Evolutionary conservation across 2,113 vertebrate species (phyloP).

Genomic region (Scartelaos histophorus): DNA sequence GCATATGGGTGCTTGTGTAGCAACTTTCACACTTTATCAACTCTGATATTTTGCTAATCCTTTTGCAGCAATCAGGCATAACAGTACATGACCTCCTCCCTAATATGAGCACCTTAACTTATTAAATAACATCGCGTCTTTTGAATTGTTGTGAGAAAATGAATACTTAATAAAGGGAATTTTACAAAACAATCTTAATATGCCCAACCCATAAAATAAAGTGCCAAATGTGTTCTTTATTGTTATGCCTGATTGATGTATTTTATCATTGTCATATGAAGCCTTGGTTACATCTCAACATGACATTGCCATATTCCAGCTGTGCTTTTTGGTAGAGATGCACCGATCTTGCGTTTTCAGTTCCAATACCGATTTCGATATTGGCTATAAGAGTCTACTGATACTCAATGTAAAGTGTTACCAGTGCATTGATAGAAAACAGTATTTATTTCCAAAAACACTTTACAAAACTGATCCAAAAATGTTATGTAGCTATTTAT

Average conservation of each 20-base stretch:
- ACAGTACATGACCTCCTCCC: not conserved
- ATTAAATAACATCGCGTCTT: too few species aligned
- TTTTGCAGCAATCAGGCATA: conserved; percentile 8
- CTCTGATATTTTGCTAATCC: conserved; percentile 7
- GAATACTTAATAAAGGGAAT: not conserved
- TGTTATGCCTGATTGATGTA: conserved; percentile 2
- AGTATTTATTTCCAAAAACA: too few species aligned
- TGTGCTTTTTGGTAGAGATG: not conserved
- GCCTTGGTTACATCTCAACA: conserved; percentile 40
- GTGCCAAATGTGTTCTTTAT: not conserved
- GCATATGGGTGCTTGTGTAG: conserved; percentile 66
- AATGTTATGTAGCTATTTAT: too few species aligned
- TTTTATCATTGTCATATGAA: conserved; percentile 25
- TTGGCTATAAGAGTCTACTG: too few species aligned
- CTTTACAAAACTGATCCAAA: too few species aligned
- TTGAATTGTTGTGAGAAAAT: too few species aligned
- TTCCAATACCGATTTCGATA: too few species aligned
- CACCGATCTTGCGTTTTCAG: too few species aligned
- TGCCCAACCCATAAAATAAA: not conserved
- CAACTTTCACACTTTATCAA: conserved; percentile 45
- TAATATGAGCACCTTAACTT: too few species aligned
- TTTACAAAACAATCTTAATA: not conserved
- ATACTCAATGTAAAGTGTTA: too few species aligned
- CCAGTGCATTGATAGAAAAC: too few species aligned
- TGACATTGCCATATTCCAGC: conserved; percentile 32